These are phyloP conservation scores for Berghia stephanieae DNA, from an alignment of 1,140 invertebrate genomes.

Conservation along the genomic window DNA sequence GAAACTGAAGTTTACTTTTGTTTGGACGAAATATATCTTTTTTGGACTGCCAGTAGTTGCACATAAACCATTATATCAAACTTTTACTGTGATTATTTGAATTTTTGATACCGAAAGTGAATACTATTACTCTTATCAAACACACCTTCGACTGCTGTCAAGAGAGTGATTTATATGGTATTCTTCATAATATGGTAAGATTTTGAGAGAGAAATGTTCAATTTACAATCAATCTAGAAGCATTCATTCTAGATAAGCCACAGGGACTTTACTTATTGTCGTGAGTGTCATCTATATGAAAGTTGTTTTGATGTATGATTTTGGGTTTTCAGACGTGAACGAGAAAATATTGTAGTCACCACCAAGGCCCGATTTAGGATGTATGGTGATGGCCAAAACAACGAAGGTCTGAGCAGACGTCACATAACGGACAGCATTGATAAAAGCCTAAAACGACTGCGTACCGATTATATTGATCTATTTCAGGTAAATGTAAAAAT, in stretches of 20 bases:
- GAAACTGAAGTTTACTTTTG: no score
- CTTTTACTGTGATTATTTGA: no score
- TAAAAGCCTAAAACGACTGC: conserved; percentile 27
- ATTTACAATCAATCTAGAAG: neutral
- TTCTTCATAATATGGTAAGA: no score
- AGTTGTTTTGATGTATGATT: neutral
- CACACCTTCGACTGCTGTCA: no score
- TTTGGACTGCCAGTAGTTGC: no score
- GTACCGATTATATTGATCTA: conserved; percentile 34
- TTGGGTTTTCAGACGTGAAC: neutral
- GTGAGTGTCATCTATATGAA: no score
- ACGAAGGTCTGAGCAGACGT: conserved; percentile 28
- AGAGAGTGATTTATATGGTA: no score
- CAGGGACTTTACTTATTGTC: neutral
- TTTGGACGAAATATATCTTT: no score
- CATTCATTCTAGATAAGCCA: neutral
- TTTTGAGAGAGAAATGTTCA: neutral
- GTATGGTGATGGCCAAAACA: neutral
- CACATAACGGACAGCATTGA: conserved; percentile 27
- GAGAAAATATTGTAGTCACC: conserved; percentile 21
- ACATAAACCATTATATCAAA: no score
- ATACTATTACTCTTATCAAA: no score
- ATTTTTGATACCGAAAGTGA: no score
- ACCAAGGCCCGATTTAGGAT: conserved; percentile 15
- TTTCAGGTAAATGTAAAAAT: conserved; percentile 36